Evolutionary conservation across 2,888 invertebrate species (phyloP).

Genomic region (Drosophila neonasuta): DNA sequence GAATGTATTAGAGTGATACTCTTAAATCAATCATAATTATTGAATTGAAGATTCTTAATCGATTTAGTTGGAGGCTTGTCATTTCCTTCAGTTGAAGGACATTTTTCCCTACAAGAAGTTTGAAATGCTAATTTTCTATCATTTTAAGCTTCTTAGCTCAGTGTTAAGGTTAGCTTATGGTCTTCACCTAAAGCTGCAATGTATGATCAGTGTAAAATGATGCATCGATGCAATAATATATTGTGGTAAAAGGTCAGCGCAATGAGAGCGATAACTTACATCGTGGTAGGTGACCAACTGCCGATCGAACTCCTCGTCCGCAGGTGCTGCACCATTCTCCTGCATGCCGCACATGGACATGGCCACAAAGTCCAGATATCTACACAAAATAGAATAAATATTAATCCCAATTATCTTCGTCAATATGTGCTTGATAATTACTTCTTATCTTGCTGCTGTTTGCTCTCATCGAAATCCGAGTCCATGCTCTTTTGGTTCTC

Average conservation of each 20-base stretch:
- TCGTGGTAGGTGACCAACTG: constrained; percentile 84
- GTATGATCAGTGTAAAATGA: neutral
- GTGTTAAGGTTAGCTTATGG: no score
- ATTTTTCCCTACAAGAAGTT: no score
- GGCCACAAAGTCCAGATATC: constrained; percentile 85
- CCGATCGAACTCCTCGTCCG: constrained; percentile 85
- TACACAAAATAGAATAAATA: constrained; percentile 10
- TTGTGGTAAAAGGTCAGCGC: neutral
- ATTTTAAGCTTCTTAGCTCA: no score
- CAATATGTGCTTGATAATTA: constrained; percentile 74
- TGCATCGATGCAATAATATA: neutral
- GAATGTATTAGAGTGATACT: no score
- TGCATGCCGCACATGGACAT: constrained; percentile 90
- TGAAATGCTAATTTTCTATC: no score
- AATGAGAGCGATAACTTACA: constrained; percentile 72
- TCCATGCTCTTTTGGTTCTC: constrained; percentile 91
- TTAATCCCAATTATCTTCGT: neutral
- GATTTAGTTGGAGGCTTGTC: no score
- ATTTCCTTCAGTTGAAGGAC: no score
- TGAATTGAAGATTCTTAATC: no score
- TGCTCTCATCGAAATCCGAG: constrained; percentile 92
- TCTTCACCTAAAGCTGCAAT: neutral
- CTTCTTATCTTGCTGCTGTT: constrained; percentile 83
- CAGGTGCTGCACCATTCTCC: constrained; percentile 84
- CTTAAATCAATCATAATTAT: no score